phyloP scores from a whole-genome alignment of 2,888 invertebrate genomes.

The Xestobium rufovillosum region DNA sequence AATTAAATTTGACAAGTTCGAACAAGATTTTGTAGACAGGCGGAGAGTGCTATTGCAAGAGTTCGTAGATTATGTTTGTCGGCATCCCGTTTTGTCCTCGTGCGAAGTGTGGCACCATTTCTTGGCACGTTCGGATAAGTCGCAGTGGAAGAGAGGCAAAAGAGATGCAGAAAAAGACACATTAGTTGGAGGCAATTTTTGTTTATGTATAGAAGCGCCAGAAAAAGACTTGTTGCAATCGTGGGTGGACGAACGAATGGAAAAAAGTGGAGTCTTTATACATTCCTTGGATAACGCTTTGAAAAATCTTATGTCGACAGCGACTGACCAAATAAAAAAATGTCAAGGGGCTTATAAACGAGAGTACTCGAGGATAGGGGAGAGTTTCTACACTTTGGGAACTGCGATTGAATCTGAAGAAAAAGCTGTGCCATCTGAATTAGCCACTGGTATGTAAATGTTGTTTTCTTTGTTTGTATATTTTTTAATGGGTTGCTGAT shows the following conservation, averaged over 20 bases:
- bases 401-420: slow-evolving; percentile 74
- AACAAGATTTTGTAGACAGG: slow-evolving; percentile 94
- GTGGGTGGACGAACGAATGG: slow-evolving; percentile 73
- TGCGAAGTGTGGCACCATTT: slow-evolving; percentile 96
- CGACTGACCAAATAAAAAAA: slow-evolving; percentile 79
- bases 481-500: slow-evolving; percentile 6
- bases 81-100: slow-evolving; percentile 89
- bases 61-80: slow-evolving; percentile 94
- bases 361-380: slow-evolving; percentile 86
- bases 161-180: slow-evolving; percentile 92
- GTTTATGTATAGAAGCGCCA: slow-evolving; percentile 81
- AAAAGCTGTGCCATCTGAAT: slow-evolving; percentile 54
- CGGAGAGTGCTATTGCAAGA: slow-evolving; percentile 89
- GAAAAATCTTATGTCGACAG: slow-evolving; percentile 71
- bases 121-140: slow-evolving; percentile 93
- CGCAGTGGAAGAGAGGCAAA: slow-evolving; percentile 95
- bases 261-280: slow-evolving; percentile 75
- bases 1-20: slow-evolving; percentile 85
- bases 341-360: slow-evolving; percentile 78
- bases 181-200: slow-evolving; percentile 82
- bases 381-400: slow-evolving; percentile 77
- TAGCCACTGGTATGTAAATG: slow-evolving; percentile 63
- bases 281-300: slow-evolving; percentile 82
- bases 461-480: neutral
- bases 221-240: slow-evolving; percentile 67